Conservation (phyloP, 2,113 vertebrate species). For the Rattus rattus region DNA sequence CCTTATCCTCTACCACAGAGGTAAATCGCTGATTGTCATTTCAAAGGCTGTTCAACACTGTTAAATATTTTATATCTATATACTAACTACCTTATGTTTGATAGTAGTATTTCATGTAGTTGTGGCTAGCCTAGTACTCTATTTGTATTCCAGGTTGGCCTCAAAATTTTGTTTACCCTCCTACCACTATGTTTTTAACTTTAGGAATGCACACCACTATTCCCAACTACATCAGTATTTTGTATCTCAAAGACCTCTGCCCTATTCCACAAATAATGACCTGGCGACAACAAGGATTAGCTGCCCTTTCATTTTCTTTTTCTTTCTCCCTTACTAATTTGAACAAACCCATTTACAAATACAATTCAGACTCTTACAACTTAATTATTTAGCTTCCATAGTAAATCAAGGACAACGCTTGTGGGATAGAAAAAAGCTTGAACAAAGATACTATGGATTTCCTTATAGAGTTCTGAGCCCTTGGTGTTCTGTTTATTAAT, state of each 20-base stretch:
- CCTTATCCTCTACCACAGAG: neutral
- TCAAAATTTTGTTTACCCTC: fast-evolving
- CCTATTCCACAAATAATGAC: neutral
- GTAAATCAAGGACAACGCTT: neutral
- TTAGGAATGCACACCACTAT: neutral
- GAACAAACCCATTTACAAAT: neutral
- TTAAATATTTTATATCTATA: neutral
- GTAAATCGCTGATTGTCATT: too few relatives aligned
- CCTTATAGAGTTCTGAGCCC: neutral
- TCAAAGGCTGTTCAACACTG: neutral
- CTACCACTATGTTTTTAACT: neutral
- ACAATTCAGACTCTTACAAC: neutral
- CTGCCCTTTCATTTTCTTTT: neutral
- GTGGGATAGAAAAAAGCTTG: neutral
- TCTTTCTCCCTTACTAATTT: neutral
- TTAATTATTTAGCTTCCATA: neutral
- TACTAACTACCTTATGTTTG: neutral
- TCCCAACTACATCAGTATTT: neutral
- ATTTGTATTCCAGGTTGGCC: neutral
- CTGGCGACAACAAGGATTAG: neutral
- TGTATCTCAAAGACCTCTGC: neutral
- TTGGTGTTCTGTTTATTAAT: neutral
- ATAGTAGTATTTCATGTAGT: neutral
- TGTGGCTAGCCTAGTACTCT: neutral
- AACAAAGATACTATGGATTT: neutral